Evolutionary conservation across 2,888 invertebrate species (phyloP).

Genomic region (Aphidius colemani): DNA sequence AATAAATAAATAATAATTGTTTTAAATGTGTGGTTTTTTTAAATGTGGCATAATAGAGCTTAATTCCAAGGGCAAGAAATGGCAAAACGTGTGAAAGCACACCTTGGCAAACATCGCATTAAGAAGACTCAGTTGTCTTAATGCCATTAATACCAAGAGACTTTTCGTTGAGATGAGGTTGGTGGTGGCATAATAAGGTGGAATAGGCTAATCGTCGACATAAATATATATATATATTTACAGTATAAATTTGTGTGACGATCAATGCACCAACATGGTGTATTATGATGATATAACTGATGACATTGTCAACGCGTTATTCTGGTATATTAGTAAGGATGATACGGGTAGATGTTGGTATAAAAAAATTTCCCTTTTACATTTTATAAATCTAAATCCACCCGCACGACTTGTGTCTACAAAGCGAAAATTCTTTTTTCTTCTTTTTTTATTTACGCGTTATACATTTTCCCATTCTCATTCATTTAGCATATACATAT

Average conservation of each 20-base stretch:
- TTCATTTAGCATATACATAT: not conserved
- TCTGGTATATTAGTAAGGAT: constrained; percentile 39
- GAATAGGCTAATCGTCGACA: constrained; percentile 28
- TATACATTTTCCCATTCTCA: not conserved
- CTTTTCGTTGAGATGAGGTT: constrained; percentile 34
- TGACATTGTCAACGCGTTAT: constrained; percentile 25
- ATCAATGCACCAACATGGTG: no score
- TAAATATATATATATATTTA: no score
- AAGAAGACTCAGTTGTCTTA: constrained; percentile 29
- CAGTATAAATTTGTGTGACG: no score
- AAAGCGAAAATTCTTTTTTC: not conserved
- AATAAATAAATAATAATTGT: not conserved
- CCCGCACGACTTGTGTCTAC: not conserved
- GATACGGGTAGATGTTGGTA: constrained; percentile 33
- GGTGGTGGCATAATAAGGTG: constrained; percentile 36
- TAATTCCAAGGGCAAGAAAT: constrained; percentile 20
- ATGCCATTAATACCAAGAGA: constrained; percentile 39
- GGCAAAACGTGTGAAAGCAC: constrained; percentile 35
- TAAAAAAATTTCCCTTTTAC: not conserved
- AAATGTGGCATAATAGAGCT: no score
- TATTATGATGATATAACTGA: no score
- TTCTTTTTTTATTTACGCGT: not conserved
- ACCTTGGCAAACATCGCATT: constrained; percentile 29
- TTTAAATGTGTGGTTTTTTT: no score
- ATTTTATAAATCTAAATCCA: not conserved